These are phyloP conservation scores for Merops nubicus DNA, from an alignment of 2,113 vertebrate genomes.

Conservation along the genomic window DNA sequence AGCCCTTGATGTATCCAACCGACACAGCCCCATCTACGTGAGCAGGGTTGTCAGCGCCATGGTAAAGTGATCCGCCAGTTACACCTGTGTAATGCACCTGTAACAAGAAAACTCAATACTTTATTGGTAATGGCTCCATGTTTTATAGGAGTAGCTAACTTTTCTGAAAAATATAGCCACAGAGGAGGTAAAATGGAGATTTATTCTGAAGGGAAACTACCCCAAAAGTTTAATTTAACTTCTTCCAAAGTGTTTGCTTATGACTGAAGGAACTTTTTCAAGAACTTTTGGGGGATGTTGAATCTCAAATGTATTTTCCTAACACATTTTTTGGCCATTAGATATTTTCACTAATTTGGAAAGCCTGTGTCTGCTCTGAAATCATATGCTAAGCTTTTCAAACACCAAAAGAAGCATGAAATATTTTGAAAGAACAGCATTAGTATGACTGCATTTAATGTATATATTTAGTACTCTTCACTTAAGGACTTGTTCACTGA, in stretches of 20 bases:
- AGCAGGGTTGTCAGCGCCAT: conserved; percentile 55
- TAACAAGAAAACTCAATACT: accelerated
- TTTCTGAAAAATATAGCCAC: neutral
- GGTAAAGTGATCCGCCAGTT: neutral
- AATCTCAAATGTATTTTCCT: neutral
- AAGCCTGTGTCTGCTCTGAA: neutral
- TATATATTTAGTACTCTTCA: neutral
- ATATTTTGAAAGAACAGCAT: neutral
- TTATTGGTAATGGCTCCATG: neutral
- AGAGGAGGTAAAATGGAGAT: neutral
- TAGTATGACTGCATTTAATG: neutral
- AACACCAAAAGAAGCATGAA: neutral
- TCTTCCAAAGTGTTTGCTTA: neutral
- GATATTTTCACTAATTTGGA: neutral
- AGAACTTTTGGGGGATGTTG: neutral
- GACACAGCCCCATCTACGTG: conserved; percentile 32
- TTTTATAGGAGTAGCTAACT: neutral
- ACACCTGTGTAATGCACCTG: neutral
- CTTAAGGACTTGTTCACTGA: neutral
- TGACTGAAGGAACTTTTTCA: neutral
- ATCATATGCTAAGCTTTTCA: neutral
- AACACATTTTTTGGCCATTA: neutral
- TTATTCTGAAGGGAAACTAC: neutral
- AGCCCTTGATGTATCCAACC: neutral
- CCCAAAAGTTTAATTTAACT: neutral